A percentile compares a stretch with the other conserved stretches of the same genome.
Conservation (phyloP, 2,797 vertebrate genomes). For the Tamandua tetradactyla region DNA sequence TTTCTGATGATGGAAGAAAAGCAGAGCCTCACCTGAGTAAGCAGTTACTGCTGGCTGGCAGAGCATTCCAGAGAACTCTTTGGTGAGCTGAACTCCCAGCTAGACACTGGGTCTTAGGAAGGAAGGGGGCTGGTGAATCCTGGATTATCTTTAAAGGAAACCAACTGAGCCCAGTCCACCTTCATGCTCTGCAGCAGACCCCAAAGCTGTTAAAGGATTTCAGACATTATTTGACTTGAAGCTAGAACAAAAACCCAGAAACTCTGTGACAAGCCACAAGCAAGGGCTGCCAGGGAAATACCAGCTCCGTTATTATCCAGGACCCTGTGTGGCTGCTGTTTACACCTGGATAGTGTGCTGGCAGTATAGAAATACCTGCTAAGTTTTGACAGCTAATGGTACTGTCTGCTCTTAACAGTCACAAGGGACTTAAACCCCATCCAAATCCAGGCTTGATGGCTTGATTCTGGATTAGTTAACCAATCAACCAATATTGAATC, state of each 20-base stretch:
- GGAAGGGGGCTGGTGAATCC: background rate
- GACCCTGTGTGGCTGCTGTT: background rate
- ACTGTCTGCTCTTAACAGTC: background rate
- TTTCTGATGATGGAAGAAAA: constrained; percentile 62
- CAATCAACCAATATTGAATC: background rate
- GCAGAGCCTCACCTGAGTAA: constrained; percentile 40
- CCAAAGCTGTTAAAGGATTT: background rate
- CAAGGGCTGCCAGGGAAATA: background rate
- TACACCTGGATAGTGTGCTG: background rate
- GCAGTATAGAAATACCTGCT: background rate
- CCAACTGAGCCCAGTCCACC: background rate
- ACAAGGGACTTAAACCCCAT: background rate
- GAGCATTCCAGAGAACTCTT: constrained; percentile 27
- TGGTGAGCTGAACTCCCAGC: background rate
- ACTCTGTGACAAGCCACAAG: background rate
- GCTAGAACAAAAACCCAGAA: background rate
- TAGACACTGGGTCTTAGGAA: background rate
- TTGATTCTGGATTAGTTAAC: background rate
- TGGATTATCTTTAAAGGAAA: constrained; percentile 25
- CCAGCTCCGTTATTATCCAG: background rate
- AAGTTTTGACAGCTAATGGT: background rate
- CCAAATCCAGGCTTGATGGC: background rate
- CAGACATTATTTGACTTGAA: background rate
- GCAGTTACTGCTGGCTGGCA: constrained; percentile 6
- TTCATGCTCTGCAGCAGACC: background rate